Evolutionary conservation across 1,140 invertebrate species (phyloP).

Genomic region (Caenorhabditis inopinata): DNA sequence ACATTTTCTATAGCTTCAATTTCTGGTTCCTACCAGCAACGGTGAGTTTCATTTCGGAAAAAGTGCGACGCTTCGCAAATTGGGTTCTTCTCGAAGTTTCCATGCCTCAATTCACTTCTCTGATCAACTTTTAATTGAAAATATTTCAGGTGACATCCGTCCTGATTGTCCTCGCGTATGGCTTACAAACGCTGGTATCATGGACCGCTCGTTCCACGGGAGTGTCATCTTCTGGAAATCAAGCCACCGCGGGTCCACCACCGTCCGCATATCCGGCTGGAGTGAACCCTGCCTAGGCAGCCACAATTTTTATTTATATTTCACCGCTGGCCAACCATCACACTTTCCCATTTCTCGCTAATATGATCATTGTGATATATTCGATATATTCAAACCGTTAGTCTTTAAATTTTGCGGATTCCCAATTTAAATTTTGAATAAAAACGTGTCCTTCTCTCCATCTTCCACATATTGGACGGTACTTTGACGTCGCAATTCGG

Average conservation of each 20-base stretch:
- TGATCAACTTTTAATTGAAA: too few species aligned
- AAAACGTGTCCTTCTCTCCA: too few species aligned
- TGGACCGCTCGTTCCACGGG: neutral
- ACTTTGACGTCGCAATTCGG: too few species aligned
- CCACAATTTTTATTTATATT: neutral
- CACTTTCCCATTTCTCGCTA: too few species aligned
- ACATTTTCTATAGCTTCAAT: conserved; percentile 1
- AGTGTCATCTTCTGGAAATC: neutral
- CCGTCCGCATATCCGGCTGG: conserved; percentile 2
- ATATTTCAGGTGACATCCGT: neutral
- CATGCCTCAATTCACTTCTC: too few species aligned
- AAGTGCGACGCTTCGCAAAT: too few species aligned
- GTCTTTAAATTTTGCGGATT: too few species aligned
- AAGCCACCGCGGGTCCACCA: conserved; percentile 11
- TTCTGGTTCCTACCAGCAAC: conserved; percentile 7
- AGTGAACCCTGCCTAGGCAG: neutral
- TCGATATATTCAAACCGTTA: too few species aligned
- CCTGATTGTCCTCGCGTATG: neutral
- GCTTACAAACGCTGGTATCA: neutral
- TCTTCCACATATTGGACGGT: too few species aligned
- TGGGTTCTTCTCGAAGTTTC: too few species aligned
- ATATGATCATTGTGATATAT: too few species aligned
- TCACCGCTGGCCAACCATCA: neutral
- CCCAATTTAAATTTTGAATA: too few species aligned
- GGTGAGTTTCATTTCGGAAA: neutral